Conservation (phyloP, 2,888 invertebrate species). For the Dryocosmus kuriphilus region DNA sequence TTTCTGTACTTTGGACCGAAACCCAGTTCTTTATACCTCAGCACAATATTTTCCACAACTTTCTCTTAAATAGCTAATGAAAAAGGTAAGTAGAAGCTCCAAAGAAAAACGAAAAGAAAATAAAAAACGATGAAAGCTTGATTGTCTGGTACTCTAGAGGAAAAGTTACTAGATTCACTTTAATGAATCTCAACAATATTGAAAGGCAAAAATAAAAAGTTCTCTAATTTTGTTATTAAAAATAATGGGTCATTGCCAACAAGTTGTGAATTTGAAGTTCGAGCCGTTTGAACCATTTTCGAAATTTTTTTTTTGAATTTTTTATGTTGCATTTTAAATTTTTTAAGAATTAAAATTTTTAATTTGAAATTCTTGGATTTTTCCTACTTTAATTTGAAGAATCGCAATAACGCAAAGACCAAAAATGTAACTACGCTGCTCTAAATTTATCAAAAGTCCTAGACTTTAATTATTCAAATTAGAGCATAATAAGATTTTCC, state of each 20-base stretch:
- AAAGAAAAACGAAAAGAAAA: neutral
- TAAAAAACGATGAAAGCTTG: neutral
- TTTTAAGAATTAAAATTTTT: too few relatives aligned
- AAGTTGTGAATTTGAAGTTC: too few relatives aligned
- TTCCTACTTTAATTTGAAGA: neutral
- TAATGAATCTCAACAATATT: neutral
- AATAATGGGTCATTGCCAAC: too few relatives aligned
- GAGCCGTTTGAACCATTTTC: too few relatives aligned
- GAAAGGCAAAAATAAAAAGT: too few relatives aligned
- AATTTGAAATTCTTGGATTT: too few relatives aligned
- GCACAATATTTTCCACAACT: neutral
- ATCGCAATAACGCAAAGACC: neutral
- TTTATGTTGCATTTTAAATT: too few relatives aligned
- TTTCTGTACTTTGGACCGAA: neutral
- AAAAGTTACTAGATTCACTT: slow-evolving; percentile 16
- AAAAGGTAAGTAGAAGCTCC: neutral
- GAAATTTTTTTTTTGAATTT: too few relatives aligned
- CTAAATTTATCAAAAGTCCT: neutral
- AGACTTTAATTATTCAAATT: slow-evolving; percentile 12
- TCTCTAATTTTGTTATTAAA: too few relatives aligned
- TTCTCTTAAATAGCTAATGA: slow-evolving; percentile 16
- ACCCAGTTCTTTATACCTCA: neutral
- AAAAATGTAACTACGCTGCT: neutral
- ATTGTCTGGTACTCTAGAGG: slow-evolving; percentile 6
- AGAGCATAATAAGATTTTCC: slow-evolving; percentile 6